Base-by-base conservation (phyloP, 2,797 vertebrate genomes). In the Orientallactaga sibirica region DNA sequence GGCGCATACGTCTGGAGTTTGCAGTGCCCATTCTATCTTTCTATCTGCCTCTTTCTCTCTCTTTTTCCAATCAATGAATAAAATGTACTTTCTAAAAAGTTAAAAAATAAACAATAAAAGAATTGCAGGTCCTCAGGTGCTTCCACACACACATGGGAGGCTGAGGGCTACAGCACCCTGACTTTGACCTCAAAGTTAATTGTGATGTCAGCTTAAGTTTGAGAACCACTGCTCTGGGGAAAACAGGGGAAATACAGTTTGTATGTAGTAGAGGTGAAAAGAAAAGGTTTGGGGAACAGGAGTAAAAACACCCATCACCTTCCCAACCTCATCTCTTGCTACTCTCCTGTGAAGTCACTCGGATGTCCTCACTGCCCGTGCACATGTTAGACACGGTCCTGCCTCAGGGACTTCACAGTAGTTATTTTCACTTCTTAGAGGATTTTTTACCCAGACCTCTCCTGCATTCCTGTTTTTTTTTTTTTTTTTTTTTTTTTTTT, bases 201-300 rank as follows among this genome's bases (percentile, higher is more conserved):
- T 52, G 43, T 66, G 66, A 25, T 1, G 25, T 22, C 10, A 1
- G 12, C 19, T 43, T 41, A 64, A 29, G 18, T 43, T 14, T 84
- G 29, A 90, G 58, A 73, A 43, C 18, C 8, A 14, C 41, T 29
- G 55, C 43, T 27, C 1, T 24, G 11, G 25, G 9, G 29, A 19
- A 9, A 9, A 7, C 2, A 29, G 58, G 10, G 43, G 10, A 48
- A 58, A 3, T 19, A 2, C 0, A 48, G 27, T 20, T 6, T 11
- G 55, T 58, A 10, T 75, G n/a, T n/a, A 4, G 8, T 41, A 27
- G 41, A 27, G 4, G 27, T 76, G 41, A 10, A 18, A 3, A 70
- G 29, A 52, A 62, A 74, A 27, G 2, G n/a, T 52, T 85, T 86
- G 25, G 11, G 68, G 67, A 81, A 3, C 19, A 81, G 58, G 11